Conservation (phyloP, 2,888 invertebrate species). For the Caenorhabditis afra region DNA sequence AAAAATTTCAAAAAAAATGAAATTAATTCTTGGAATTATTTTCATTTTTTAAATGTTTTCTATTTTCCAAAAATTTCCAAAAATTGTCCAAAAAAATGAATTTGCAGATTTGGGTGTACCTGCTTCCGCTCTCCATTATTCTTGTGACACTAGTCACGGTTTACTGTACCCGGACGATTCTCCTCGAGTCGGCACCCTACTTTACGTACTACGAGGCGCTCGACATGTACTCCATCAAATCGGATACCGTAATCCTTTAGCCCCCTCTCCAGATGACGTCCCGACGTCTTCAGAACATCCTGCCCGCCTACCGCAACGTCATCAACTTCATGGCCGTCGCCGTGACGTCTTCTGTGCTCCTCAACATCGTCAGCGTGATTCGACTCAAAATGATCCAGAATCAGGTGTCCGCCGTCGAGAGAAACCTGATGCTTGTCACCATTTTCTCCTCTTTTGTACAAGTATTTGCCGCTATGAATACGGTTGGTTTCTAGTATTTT, state of each 20-base stretch:
- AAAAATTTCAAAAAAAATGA: no score
- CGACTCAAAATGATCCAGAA: slow-evolving; percentile 26
- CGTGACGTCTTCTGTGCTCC: slow-evolving; percentile 10
- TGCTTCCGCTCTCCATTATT: slow-evolving; percentile 11
- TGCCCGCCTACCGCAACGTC: slow-evolving; percentile 42
- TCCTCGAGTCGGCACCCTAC: slow-evolving; percentile 20
- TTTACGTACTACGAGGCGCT: slow-evolving; percentile 27
- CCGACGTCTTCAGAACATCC: slow-evolving; percentile 22
- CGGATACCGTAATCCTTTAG: slow-evolving; percentile 16
- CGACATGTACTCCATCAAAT: slow-evolving; percentile 35
- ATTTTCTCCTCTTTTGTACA: slow-evolving; percentile 33
- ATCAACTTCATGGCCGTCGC: slow-evolving; percentile 37
- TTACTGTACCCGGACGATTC: slow-evolving; percentile 25
- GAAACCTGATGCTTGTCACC: slow-evolving; percentile 31
- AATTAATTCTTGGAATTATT: no score
- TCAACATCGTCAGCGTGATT: slow-evolving; percentile 18
- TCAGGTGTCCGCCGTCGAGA: slow-evolving; percentile 30
- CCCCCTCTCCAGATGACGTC: no score
- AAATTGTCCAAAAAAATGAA: no score
- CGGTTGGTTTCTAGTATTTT: slow-evolving; percentile 30
- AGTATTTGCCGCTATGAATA: slow-evolving; percentile 36
- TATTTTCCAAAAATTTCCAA: no score
- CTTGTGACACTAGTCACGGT: slow-evolving; percentile 2
- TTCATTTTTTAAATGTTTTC: no score
- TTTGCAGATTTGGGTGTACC: slow-evolving; percentile 31